Evolutionary conservation across 2,113 vertebrate genomes (phyloP), one percentile per base, ranked within the genome.

Genomic region (Corythaeola cristata): DNA sequence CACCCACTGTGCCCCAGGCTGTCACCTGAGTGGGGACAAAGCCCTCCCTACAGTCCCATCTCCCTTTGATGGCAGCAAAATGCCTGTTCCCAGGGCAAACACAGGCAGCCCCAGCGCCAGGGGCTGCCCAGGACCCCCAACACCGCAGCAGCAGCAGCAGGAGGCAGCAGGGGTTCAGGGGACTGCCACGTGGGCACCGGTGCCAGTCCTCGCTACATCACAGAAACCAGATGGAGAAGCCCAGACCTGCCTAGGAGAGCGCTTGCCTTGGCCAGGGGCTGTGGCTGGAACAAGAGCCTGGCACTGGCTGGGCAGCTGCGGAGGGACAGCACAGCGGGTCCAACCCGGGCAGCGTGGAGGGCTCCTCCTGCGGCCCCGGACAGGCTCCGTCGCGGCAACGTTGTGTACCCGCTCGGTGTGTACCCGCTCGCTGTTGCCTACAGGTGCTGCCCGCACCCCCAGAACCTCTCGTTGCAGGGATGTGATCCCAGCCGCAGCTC

Each of bases 111-210:
- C 18, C 59, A 59, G 64, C 35, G 21, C 5, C 5, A 0, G 17
- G 12, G 32, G 41, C 27, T 24, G 41, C 5, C 62, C 5, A 0
- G 77, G 60, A 55, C 15, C 32, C 59, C 52, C 15, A 26, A 41
- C 14, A 15, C 3, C 1, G 10, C 10, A 26, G 39, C 39, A 21
- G 21, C 39, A 21, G 21, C 30, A 41, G 16, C 8, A 2, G 3
- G 44, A 23, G 26, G 41, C 30, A 41, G 16, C 8, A 2, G 3
- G 44, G 23, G 26, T 20, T 21, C 7, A 2, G 49, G 9, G 47
- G 33, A 28, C 2, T 33, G 53, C 53, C 44, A 21, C 6, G 0
- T 1, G 2, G 58, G 37, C 68, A 63, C 26, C 6, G 1, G 22
- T 19, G 50, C 28, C 28, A n/a, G 39, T 7, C 15, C 71, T n/a